Evolutionary conservation across 2,888 invertebrate species (phyloP).

Genomic region (Epinotia ramella): DNA sequence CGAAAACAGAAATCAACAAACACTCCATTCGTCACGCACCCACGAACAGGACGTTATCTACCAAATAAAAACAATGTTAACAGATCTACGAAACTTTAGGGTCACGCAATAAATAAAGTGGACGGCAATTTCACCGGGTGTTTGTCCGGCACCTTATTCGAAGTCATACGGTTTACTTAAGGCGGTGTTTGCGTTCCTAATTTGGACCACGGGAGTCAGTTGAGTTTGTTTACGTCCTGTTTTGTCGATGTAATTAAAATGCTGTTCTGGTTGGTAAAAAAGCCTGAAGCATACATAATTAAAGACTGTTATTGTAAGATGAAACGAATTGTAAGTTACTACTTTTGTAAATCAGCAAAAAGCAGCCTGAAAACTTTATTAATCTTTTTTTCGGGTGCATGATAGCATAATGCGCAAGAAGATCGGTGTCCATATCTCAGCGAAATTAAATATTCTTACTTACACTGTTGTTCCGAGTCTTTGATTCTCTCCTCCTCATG

Average conservation of each 20-base stretch:
- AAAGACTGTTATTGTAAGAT: too few species aligned
- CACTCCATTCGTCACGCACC: conserved; percentile 34
- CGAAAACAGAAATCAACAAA: conserved; percentile 34
- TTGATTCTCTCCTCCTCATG: too few species aligned
- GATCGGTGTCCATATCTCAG: too few species aligned
- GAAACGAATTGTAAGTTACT: too few species aligned
- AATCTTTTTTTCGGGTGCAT: too few species aligned
- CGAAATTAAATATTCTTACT: too few species aligned
- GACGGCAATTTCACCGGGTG: conserved; percentile 63
- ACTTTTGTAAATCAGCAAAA: too few species aligned
- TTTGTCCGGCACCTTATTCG: conserved; percentile 72
- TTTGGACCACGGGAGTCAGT: conserved; percentile 60
- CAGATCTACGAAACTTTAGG: conserved; percentile 60
- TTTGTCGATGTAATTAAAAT: conserved; percentile 7
- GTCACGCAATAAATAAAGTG: conserved; percentile 67
- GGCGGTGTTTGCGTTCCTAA: conserved; percentile 70
- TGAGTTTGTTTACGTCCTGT: conserved; percentile 44
- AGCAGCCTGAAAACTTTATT: too few species aligned
- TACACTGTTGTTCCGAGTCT: too few species aligned
- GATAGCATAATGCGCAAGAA: too few species aligned
- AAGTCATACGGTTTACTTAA: conserved; percentile 74
- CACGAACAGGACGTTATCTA: conserved; percentile 38
- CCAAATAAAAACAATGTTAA: conserved; percentile 51
- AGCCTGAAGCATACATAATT: too few species aligned
- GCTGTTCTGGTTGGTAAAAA: neutral